Evolutionary conservation across 37 sponge, comb jelly and placozoan genomes (phyloP).

Genomic region (Aplysina aerophoba): DNA sequence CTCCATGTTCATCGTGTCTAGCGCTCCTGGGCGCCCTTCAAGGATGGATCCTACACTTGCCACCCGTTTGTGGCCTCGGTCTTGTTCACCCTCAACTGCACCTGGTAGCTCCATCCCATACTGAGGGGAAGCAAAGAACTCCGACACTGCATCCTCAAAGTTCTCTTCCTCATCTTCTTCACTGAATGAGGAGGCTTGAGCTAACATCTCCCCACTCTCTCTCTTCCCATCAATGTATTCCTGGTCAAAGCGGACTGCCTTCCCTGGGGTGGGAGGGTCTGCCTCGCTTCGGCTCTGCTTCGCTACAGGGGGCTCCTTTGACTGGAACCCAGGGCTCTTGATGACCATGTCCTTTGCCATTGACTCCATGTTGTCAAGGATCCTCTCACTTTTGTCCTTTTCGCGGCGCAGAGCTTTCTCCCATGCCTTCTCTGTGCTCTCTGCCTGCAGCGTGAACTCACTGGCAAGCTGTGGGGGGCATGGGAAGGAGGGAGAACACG

Average conservation of each 20-base stretch:
- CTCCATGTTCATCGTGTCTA: too few relatives aligned
- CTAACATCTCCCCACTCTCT: background rate
- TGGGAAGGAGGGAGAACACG: background rate
- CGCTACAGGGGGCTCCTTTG: background rate
- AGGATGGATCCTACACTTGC: background rate
- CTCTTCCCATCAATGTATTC: too few relatives aligned
- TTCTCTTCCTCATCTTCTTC: background rate
- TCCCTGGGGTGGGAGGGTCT: slow-evolving; percentile 1
- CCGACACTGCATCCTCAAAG: slow-evolving; percentile 20
- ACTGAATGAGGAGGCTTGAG: background rate
- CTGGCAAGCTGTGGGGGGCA: slow-evolving; percentile 59
- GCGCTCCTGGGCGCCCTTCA: too few relatives aligned
- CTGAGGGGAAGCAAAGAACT: background rate
- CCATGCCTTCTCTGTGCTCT: slow-evolving; percentile 75
- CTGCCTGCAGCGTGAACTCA: slow-evolving; percentile 69
- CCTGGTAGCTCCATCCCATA: too few relatives aligned
- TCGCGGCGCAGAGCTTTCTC: slow-evolving; percentile 71
- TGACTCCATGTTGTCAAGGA: slow-evolving; percentile 90
- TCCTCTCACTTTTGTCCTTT: slow-evolving; percentile 64
- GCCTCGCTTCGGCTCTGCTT: background rate
- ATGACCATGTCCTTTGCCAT: slow-evolving; percentile 41
- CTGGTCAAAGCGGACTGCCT: background rate
- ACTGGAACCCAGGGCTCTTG: background rate
- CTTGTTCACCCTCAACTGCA: background rate
- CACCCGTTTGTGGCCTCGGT: slow-evolving; percentile 40